phyloP scores from a whole-genome alignment of 1,140 invertebrate species.

The Sweltsa coloradensis region DNA sequence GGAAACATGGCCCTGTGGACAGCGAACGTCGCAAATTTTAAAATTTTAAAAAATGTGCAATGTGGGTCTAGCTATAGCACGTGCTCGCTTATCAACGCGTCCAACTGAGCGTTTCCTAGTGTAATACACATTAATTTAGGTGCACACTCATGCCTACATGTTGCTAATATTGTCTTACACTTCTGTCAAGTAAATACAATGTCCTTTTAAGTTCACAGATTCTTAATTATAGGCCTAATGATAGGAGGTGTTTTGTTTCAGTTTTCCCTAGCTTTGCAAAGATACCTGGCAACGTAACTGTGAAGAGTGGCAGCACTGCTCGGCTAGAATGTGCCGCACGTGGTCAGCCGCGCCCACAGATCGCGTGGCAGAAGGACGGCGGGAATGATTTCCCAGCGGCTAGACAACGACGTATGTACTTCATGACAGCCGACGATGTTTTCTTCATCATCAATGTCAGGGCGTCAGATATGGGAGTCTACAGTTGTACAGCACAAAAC shows the following conservation, averaged over 20 bases:
- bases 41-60: too few species aligned
- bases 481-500: slow-evolving; percentile 89
- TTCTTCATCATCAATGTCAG: slow-evolving; percentile 89
- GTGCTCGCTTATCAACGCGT: too few species aligned
- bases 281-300: slow-evolving; percentile 70
- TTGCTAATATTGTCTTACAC: too few species aligned
- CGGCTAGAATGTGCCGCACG: slow-evolving; percentile 80
- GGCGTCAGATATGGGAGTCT: slow-evolving; percentile 75
- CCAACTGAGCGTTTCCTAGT: too few species aligned
- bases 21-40: too few species aligned
- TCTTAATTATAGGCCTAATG: too few species aligned
- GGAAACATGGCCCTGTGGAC: too few species aligned
- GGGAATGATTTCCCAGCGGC: slow-evolving; percentile 91
- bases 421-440: slow-evolving; percentile 80
- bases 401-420: slow-evolving; percentile 80
- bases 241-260: slow-evolving; percentile 34
- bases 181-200: too few species aligned
- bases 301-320: slow-evolving; percentile 74
- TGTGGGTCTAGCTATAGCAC: too few species aligned
- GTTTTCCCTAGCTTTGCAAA: slow-evolving; percentile 81
- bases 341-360: slow-evolving; percentile 78
- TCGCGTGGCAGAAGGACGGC: slow-evolving; percentile 90
- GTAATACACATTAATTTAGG: too few species aligned
- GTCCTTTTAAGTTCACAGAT: too few species aligned
- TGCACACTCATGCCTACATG: too few species aligned